A percentile compares a stretch with the other conserved stretches of the same genome.
Evolutionary conservation across 2,888 invertebrate genomes (phyloP).

Genomic region (Calameuta filiformis): DNA sequence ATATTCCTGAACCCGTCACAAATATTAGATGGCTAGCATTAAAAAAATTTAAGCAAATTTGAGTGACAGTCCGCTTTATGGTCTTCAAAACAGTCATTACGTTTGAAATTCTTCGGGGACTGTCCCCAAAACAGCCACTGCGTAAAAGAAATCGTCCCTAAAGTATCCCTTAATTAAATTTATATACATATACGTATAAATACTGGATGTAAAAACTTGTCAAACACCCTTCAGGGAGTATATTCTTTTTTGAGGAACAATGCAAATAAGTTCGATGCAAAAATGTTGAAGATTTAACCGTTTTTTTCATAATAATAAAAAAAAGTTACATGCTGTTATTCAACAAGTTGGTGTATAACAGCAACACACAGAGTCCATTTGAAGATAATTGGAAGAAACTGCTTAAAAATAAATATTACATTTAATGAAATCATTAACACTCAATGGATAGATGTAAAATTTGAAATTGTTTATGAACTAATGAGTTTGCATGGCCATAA

Average conservation of each 20-base stretch:
- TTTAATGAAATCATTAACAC: not conserved
- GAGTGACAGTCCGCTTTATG: no score
- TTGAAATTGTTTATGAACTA: not conserved
- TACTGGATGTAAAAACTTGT: not conserved
- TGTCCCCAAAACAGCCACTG: no score
- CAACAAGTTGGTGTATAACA: not conserved
- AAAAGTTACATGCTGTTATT: not conserved
- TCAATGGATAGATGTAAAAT: not conserved
- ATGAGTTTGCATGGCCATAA: not conserved
- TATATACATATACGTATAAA: not conserved
- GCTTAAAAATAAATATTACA: not conserved
- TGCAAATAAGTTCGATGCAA: not conserved
- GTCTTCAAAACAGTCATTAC: no score
- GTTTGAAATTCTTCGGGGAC: no score
- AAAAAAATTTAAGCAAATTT: no score
- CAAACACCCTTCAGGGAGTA: not conserved
- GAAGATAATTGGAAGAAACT: not conserved
- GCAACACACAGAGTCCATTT: not conserved
- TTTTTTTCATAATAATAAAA: not conserved
- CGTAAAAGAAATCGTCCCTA: no score
- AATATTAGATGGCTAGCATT: no score
- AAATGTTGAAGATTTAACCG: not conserved
- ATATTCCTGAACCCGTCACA: no score
- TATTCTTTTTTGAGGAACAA: not conserved
- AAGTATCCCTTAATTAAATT: no score